Conservation (phyloP, 1,140 invertebrate species). For the Caenorhabditis brenneri region DNA sequence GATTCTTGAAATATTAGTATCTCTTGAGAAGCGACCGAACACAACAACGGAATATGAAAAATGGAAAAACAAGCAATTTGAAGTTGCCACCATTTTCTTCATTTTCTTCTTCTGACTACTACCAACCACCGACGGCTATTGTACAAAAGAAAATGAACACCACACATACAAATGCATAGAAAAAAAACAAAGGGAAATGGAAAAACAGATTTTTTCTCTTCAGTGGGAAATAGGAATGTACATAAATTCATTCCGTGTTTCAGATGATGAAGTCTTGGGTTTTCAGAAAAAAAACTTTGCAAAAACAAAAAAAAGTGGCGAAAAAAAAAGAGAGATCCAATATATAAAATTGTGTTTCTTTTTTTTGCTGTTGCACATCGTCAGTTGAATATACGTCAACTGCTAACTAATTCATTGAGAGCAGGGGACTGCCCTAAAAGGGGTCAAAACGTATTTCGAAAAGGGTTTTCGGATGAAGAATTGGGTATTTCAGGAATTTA, state of each 20-base stretch:
- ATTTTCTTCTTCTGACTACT: not conserved
- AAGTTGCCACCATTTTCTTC: too few relatives aligned
- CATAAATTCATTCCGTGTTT: too few relatives aligned
- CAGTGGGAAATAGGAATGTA: not conserved
- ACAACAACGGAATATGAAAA: not conserved
- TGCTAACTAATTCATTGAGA: conserved; percentile 3
- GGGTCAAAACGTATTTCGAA: not conserved
- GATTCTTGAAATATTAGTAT: too few relatives aligned
- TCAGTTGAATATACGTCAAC: not conserved
- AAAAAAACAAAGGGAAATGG: not conserved
- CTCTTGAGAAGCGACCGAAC: too few relatives aligned
- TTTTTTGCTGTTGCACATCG: not conserved
- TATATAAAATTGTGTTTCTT: too few relatives aligned
- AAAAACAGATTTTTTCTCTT: not conserved
- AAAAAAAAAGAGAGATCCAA: not conserved
- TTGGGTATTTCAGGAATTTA: not conserved
- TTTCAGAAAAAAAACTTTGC: not conserved
- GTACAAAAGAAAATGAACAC: too few relatives aligned
- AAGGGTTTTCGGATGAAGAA: not conserved
- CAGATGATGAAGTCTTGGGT: not conserved
- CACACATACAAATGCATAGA: not conserved
- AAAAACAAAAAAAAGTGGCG: not conserved
- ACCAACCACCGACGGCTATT: too few relatives aligned
- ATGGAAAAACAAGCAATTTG: not conserved
- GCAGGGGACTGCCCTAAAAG: not conserved